Conservation (phyloP, 2,888 invertebrate species). For the Hetaerina titia region DNA sequence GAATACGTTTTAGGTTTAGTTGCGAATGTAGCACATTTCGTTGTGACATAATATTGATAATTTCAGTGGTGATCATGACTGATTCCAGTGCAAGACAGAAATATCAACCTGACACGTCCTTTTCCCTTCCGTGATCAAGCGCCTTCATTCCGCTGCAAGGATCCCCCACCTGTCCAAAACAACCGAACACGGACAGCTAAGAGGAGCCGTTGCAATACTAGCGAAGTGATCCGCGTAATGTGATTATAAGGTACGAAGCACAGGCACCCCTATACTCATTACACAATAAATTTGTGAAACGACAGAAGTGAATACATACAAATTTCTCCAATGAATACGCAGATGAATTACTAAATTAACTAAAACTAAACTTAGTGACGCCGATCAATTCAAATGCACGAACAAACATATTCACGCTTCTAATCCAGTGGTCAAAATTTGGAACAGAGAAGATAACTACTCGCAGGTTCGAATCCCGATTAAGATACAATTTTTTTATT, state of each 20-base stretch:
- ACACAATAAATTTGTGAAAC: neutral
- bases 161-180: constrained; percentile 25
- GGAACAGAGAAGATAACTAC: too few species aligned
- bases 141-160: neutral
- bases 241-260: neutral
- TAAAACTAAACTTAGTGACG: neutral
- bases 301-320: neutral
- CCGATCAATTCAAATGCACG: neutral
- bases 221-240: neutral
- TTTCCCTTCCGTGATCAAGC: neutral
- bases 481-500: too few species aligned
- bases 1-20: too few species aligned
- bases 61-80: neutral
- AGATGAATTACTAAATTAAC: too few species aligned
- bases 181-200: neutral
- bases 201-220: neutral
- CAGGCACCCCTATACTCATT: too few species aligned
- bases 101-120: neutral
- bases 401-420: too few species aligned
- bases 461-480: too few species aligned
- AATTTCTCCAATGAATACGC: neutral
- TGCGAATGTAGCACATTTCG: too few species aligned
- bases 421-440: too few species aligned
- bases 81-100: neutral
- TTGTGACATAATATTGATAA: too few species aligned